Evolutionary conservation across 2,888 invertebrate species (phyloP), one percentile per base, ranked within the genome.

Genomic region (Callosobruchus maculatus): DNA sequence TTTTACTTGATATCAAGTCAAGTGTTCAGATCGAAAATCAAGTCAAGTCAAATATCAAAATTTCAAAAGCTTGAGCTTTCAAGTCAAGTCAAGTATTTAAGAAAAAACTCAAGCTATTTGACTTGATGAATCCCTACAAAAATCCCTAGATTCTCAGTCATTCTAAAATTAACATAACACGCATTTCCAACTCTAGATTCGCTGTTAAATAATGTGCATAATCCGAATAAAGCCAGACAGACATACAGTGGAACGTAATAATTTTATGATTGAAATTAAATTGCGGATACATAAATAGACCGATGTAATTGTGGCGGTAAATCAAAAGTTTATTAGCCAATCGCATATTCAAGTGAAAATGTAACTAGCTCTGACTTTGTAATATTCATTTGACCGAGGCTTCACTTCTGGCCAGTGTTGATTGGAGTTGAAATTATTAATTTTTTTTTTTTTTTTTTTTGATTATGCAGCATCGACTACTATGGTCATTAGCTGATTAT

Each of bases 181-280:
- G 49, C 49, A 49, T 49, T 49, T 49, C 4, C 49, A 49, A 49
- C 5, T 49, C 49, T 18, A 49, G 49, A 49, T 49, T 49, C 13
- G 13, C 7, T 49, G 49, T 3, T 49, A 18, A 49, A 49, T 49
- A 49, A 49, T 18, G 7, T 18, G 49, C 49, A 49, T 49, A 49
- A 49, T 49, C 13, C 49, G 49, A 49, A 49, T 49, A 49, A 49
- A 49, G 49, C 49, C 49, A 7, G 7, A 7, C 26, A 7, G 7
- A 5, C 30, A 9, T 30, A 49, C 49, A 49, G 18, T 18, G 49
- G 18, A 49, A 49, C 72, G 71, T 74, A 73, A 74, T 75, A 74
- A 73, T 78, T 78, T 78, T 78, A 78, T 70, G 78, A 78, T 75
- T 73, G 77, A 72, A 76, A 73, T 76, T 75, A 75, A 78, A 78